These are phyloP conservation scores for Peromyscus maniculatus DNA, from an alignment of 2,113 vertebrate species.

Conservation along the genomic window DNA sequence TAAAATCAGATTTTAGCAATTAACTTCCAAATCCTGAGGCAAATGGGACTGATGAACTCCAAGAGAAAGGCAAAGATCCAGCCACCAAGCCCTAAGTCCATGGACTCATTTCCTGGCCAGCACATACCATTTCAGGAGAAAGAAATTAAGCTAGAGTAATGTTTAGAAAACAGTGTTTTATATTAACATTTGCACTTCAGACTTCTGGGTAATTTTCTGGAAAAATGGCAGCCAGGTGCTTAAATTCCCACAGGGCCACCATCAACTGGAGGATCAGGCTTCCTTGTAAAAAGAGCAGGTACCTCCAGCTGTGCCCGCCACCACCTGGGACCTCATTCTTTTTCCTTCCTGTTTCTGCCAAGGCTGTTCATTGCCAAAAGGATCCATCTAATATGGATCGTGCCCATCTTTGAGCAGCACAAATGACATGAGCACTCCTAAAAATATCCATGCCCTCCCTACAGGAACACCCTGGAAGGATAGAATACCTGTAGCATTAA, in stretches of 20 bases:
- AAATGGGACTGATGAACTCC: neutral
- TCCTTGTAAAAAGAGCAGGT: neutral
- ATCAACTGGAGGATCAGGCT: neutral
- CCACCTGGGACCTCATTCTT: neutral
- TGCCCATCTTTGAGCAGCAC: neutral
- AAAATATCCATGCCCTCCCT: neutral
- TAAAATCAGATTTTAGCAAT: neutral
- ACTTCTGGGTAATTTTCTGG: neutral
- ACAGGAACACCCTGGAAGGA: neutral
- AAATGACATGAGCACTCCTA: neutral
- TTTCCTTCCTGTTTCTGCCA: neutral
- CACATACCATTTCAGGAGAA: neutral
- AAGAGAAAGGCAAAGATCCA: neutral
- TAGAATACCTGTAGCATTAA: neutral
- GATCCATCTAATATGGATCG: neutral
- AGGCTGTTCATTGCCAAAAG: neutral
- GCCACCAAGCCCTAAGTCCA: neutral
- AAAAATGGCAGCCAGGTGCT: neutral
- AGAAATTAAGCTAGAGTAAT: neutral
- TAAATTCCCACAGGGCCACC: neutral
- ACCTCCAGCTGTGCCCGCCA: neutral
- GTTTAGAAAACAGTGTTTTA: neutral
- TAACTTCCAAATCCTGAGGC: neutral
- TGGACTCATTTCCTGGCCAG: neutral
- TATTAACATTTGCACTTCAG: neutral